Conservation (phyloP, 2,113 vertebrate species). For the Sinocyclocheilus grahami region DNA sequence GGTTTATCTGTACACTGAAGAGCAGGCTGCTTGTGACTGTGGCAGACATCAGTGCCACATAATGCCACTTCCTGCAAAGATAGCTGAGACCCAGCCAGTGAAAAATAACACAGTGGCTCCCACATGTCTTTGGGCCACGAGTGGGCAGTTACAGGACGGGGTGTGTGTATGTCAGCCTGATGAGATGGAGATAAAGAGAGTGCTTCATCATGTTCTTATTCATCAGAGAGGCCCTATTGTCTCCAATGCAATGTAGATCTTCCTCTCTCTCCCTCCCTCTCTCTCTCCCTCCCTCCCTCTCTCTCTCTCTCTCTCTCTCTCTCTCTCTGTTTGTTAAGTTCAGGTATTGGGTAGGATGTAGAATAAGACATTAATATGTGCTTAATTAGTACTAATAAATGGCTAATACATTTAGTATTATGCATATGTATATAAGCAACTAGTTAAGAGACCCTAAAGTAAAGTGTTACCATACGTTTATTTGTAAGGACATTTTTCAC, state of each 20-base stretch:
- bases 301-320: too few species aligned
- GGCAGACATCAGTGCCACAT: constrained; percentile 3
- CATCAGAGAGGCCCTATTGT: constrained; percentile 18
- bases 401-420: too few species aligned
- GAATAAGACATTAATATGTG: too few species aligned
- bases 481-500: background rate
- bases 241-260: background rate
- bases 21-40: too few species aligned
- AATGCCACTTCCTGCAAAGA: constrained; percentile 16
- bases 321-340: too few species aligned
- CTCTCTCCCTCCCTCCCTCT: background rate
- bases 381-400: too few species aligned
- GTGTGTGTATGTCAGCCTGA: background rate
- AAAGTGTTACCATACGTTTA: too few species aligned
- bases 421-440: too few species aligned
- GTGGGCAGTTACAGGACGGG: background rate
- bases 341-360: too few species aligned
- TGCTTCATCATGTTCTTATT: constrained; percentile 36
- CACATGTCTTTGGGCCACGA: background rate
- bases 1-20: constrained; percentile 19
- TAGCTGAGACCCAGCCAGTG: background rate
- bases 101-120: constrained; percentile 13
- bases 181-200: constrained; percentile 12
- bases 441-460: too few species aligned
- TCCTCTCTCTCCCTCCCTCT: background rate